Evolutionary conservation across 2,797 vertebrate species (phyloP).

Genomic region (Clarias pachynema): DNA sequence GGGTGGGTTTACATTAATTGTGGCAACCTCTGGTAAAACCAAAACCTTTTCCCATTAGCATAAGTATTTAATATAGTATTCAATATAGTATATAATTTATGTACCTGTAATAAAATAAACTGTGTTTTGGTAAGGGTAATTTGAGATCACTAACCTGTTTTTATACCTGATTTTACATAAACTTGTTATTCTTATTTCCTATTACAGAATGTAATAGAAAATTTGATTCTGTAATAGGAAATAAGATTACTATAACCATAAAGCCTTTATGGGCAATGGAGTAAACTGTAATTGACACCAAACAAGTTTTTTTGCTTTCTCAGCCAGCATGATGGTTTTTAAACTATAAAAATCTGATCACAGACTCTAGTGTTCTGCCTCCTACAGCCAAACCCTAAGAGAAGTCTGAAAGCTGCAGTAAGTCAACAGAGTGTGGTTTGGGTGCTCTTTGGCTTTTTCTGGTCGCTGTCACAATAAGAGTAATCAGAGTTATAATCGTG

Average conservation of each 20-base stretch:
- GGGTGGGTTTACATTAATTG: neutral
- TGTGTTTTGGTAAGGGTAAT: neutral
- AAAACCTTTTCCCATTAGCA: neutral
- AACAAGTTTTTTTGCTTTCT: neutral
- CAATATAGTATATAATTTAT: neutral
- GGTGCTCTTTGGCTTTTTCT: slow-evolving; percentile 29
- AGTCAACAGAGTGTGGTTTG: slow-evolving; percentile 15
- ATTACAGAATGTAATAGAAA: slow-evolving; percentile 42
- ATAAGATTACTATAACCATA: slow-evolving; percentile 30
- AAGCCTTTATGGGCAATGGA: slow-evolving; percentile 21
- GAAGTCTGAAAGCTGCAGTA: slow-evolving; percentile 3
- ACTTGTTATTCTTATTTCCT: slow-evolving; percentile 36
- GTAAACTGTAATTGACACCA: slow-evolving; percentile 38
- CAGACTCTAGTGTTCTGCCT: neutral
- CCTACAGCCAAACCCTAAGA: neutral
- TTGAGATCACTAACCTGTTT: neutral
- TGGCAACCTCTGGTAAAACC: neutral
- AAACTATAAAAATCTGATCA: slow-evolving; percentile 9
- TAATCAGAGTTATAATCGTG: slow-evolving; percentile 46
- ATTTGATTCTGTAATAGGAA: too few relatives aligned
- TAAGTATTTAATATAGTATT: too few relatives aligned
- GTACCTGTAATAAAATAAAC: neutral
- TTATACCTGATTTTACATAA: slow-evolving; percentile 26
- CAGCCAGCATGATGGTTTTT: neutral
- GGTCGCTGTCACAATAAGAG: slow-evolving; percentile 40